Evolutionary conservation across 2,888 invertebrate species (phyloP).

Genomic region (Xestoiulus laeticollis): DNA sequence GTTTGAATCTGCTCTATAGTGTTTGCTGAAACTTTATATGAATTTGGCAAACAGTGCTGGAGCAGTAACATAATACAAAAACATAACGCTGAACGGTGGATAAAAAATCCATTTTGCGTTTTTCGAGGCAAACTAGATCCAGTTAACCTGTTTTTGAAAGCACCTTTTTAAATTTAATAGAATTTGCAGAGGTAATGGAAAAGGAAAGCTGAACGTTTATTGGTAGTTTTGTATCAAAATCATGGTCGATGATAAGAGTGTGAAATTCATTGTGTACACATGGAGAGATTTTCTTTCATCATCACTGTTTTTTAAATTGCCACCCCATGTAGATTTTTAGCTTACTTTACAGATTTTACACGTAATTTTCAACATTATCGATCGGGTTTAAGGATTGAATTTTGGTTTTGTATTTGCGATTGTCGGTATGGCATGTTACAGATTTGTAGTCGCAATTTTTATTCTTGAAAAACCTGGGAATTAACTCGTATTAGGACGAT

Average conservation of each 20-base stretch:
- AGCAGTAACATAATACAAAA: neutral
- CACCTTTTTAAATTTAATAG: slow-evolving; percentile 34
- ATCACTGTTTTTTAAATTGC: neutral
- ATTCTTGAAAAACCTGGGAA: no score
- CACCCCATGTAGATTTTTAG: neutral
- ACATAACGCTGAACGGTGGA: neutral
- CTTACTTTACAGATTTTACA: neutral
- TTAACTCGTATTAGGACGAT: no score
- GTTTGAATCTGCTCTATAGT: neutral
- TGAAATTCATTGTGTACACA: slow-evolving; percentile 4
- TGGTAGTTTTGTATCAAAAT: neutral
- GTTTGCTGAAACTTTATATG: neutral
- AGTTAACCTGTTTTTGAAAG: slow-evolving; percentile 14
- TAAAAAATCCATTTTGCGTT: slow-evolving; percentile 28
- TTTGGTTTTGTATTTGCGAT: no score
- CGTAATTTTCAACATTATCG: neutral
- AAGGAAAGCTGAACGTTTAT: slow-evolving; percentile 21
- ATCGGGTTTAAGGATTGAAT: no score
- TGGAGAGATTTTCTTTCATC: neutral
- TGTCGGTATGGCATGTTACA: no score
- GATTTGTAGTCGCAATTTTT: no score
- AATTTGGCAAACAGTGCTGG: neutral
- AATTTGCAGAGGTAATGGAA: slow-evolving; percentile 22
- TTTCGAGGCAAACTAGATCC: neutral
- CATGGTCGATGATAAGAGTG: neutral